Percentiles rank a stretch among this genome's conserved stretches.
phyloP scores from a whole-genome alignment of 2,113 vertebrate species.

The Chroicocephalus ridibundus region DNA sequence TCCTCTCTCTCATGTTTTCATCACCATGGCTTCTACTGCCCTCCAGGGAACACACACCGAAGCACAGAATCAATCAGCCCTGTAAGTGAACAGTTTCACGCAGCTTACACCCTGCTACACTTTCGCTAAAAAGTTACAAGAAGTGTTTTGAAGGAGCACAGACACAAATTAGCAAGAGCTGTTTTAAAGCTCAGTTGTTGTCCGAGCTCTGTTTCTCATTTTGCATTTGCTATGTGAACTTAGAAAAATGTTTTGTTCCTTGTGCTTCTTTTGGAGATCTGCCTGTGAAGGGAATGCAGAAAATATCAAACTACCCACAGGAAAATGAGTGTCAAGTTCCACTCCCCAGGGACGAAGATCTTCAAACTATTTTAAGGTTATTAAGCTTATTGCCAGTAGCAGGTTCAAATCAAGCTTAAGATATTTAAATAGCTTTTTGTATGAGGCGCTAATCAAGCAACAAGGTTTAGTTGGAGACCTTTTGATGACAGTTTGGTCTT shows the following conservation, averaged over 20 bases:
- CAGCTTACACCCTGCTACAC: neutral
- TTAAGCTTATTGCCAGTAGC: neutral
- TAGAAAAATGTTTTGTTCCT: neutral
- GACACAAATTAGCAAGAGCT: neutral
- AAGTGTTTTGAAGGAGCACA: neutral
- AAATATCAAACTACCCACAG: neutral
- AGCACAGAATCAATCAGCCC: neutral
- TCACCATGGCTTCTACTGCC: neutral
- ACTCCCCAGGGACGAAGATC: neutral
- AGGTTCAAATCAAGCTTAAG: neutral
- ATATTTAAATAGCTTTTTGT: neutral
- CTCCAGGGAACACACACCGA: neutral
- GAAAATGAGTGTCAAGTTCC: neutral
- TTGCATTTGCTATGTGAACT: neutral
- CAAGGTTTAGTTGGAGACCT: neutral
- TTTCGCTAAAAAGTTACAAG: neutral
- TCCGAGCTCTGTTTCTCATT: slow-evolving; percentile 12
- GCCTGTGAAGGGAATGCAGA: neutral
- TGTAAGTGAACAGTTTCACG: neutral
- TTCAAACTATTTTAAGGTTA: neutral
- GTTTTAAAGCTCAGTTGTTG: neutral
- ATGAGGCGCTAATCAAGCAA: neutral
- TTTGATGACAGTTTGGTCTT: neutral
- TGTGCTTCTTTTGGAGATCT: neutral
- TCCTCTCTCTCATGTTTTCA: neutral